These are phyloP conservation scores for Zaprionus tsacasi DNA, from an alignment of 1,140 invertebrate species.

Conservation along the genomic window DNA sequence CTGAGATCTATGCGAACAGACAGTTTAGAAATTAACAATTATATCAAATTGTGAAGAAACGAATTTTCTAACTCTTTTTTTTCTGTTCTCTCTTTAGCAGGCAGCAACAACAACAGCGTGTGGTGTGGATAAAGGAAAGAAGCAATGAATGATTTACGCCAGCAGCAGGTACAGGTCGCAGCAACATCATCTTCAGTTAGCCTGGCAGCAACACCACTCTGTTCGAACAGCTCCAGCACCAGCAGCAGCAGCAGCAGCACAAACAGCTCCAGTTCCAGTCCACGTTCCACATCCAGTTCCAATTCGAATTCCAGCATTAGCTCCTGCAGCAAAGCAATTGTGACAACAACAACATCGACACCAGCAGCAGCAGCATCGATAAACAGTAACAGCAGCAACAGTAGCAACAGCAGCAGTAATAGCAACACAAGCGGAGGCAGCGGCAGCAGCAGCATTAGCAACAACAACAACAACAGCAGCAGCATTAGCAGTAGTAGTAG, in stretches of 20 bases:
- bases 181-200: conserved; percentile 65
- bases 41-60: not conserved
- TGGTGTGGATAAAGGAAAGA: conserved; percentile 60
- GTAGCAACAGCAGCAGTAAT: conserved; percentile 17
- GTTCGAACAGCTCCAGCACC: conserved; percentile 26
- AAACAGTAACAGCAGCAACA: conserved; percentile 22
- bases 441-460: conserved; percentile 20
- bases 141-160: conserved; percentile 83
- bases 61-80: too few relatives aligned
- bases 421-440: conserved; percentile 30
- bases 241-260: conserved; percentile 25
- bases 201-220: conserved; percentile 49
- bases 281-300: conserved; percentile 35
- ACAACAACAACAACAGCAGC: conserved; percentile 17
- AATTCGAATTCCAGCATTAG: conserved; percentile 44
- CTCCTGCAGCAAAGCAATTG: conserved; percentile 38
- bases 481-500: conserved; percentile 30
- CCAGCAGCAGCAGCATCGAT: conserved; percentile 27
- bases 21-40: too few relatives aligned
- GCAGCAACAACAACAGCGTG: conserved; percentile 18
- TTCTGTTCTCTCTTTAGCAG: conserved; percentile 2
- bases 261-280: conserved; percentile 37
- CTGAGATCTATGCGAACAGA: too few relatives aligned
- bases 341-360: conserved; percentile 25
- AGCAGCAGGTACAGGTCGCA: conserved; percentile 76